phyloP scores from a whole-genome alignment of 1,140 invertebrate genomes.

The Zaprionus africanus region DNA sequence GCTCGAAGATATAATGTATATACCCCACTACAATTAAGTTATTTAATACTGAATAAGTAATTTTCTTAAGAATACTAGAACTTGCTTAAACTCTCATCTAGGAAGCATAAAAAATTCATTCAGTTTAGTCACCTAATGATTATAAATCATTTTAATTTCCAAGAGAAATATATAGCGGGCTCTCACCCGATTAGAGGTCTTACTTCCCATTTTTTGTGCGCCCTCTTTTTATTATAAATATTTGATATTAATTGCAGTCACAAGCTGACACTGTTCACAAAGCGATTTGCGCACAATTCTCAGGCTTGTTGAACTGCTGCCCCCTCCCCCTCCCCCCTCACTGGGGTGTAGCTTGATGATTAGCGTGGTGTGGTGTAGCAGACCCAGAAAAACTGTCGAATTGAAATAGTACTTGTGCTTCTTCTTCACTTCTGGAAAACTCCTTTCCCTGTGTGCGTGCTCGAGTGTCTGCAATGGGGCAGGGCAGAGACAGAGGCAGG shows the following conservation, averaged over 20 bases:
- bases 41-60: not conserved
- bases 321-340: not conserved
- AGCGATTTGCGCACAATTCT: slow-evolving; percentile 26
- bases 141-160: not conserved
- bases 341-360: not conserved
- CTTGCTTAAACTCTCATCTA: not conserved
- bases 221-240: slow-evolving; percentile 1
- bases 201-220: not conserved
- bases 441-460: slow-evolving; percentile 47
- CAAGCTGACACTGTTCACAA: slow-evolving; percentile 2
- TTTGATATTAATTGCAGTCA: not conserved
- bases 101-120: not conserved
- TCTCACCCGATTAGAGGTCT: not conserved
- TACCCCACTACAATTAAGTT: not conserved
- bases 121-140: no score
- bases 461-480: slow-evolving; percentile 35
- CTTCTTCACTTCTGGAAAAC: slow-evolving; percentile 22
- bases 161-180: not conserved
- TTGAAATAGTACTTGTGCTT: slow-evolving; percentile 31
- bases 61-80: not conserved
- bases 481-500: not conserved
- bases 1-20: not conserved
- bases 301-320: slow-evolving; percentile 1
- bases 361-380: not conserved
- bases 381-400: slow-evolving; percentile 41